Evolutionary conservation across 2,888 invertebrate genomes (phyloP).

Genomic region (Embidobia sp.): DNA sequence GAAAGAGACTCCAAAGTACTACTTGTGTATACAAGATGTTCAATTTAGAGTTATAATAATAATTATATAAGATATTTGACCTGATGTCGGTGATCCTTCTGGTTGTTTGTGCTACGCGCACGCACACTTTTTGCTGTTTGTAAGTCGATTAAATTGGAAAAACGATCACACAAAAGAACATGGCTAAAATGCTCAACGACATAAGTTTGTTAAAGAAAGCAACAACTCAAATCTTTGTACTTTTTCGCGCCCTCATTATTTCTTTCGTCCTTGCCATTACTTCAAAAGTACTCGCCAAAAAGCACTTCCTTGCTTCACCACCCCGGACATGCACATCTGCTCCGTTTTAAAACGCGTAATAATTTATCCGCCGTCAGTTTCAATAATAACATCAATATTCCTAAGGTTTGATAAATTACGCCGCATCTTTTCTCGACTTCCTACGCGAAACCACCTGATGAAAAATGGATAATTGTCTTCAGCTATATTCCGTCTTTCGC

Average conservation of each 20-base stretch:
- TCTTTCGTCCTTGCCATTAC: conserved; percentile 46
- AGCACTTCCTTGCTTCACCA: conserved; percentile 31
- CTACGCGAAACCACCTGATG: conserved; percentile 22
- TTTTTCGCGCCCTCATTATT: conserved; percentile 55
- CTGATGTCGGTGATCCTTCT: no score
- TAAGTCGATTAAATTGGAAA: conserved; percentile 25
- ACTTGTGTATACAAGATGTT: no score
- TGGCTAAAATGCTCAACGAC: conserved; percentile 20
- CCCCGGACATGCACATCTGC: conserved; percentile 19
- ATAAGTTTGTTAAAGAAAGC: conserved; percentile 40
- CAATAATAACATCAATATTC: conserved; percentile 58
- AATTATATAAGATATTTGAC: no score
- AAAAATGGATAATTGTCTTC: conserved; percentile 56
- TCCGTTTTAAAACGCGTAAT: conserved; percentile 25
- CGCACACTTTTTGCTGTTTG: conserved; percentile 3
- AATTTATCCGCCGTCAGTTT: conserved; percentile 50
- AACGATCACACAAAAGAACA: conserved; percentile 24
- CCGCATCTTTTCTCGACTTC: conserved; percentile 23
- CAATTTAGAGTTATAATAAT: no score
- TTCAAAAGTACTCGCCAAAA: conserved; percentile 44
- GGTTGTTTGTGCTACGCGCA: background rate
- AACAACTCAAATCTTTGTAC: conserved; percentile 48
- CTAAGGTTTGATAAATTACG: conserved; percentile 46
- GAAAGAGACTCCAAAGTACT: no score
- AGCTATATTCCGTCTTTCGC: conserved; percentile 8